These are phyloP conservation scores for Notechis scutatus DNA, from an alignment of 2,113 vertebrate genomes.

Conservation along the genomic window DNA sequence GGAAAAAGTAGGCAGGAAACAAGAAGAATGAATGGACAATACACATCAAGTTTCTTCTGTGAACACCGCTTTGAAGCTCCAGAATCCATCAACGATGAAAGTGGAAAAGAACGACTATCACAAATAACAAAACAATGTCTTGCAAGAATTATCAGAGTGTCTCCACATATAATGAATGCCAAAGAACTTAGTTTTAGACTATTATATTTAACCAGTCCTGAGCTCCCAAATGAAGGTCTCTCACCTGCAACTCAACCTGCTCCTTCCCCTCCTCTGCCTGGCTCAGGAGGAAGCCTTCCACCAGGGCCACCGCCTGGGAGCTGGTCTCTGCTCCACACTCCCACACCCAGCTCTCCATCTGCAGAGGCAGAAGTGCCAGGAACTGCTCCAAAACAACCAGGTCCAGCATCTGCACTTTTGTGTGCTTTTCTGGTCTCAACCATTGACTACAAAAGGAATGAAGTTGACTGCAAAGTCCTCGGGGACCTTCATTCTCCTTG, in stretches of 20 bases:
- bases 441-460: too few species aligned
- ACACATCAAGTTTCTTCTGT: not conserved
- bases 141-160: not conserved
- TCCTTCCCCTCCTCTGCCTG: fast-evolving
- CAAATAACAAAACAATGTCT: not conserved
- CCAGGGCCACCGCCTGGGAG: not conserved
- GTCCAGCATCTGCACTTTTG: too few species aligned
- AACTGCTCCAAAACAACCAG: too few species aligned
- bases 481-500: not conserved
- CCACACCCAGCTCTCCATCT: not conserved
- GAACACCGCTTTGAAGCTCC: not conserved
- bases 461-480: not conserved
- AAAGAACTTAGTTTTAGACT: not conserved
- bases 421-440: too few species aligned
- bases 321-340: not conserved
- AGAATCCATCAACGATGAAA: not conserved
- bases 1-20: not conserved
- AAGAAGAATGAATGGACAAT: not conserved
- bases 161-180: not conserved
- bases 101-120: not conserved
- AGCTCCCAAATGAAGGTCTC: not conserved
- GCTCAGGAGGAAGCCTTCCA: not conserved
- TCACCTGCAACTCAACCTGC: not conserved
- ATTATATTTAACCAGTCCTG: not conserved
- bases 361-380: not conserved